A percentile compares a stretch with the other conserved stretches of the same genome.
Evolutionary conservation across 2,113 vertebrate genomes (phyloP).

Genomic region (Misgurnus anguillicaudatus): DNA sequence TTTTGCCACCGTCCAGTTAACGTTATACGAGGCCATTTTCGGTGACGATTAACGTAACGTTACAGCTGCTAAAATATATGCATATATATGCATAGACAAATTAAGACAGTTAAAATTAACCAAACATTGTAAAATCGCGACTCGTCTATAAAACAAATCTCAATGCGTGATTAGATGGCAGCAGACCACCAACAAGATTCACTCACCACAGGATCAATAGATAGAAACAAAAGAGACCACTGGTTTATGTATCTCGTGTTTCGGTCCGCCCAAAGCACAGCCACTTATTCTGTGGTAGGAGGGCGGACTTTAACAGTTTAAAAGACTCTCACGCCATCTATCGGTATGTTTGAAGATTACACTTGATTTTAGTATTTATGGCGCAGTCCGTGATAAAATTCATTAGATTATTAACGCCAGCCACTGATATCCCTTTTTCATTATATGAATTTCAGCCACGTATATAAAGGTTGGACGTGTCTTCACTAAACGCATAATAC

Average conservation of each 20-base stretch:
- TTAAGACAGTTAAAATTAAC: no score
- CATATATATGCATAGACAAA: not conserved
- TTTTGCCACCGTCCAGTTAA: no score
- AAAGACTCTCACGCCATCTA: constrained; percentile 9
- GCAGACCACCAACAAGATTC: no score
- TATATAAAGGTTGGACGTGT: no score
- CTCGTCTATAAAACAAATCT: not conserved
- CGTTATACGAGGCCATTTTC: constrained; percentile 8
- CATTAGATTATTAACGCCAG: no score
- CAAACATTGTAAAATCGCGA: not conserved
- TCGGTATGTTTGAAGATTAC: not conserved
- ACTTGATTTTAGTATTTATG: not conserved
- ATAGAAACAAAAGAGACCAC: not conserved
- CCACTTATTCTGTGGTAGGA: not conserved
- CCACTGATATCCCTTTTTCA: no score
- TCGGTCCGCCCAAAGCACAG: constrained; percentile 9
- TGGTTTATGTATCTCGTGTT: not conserved
- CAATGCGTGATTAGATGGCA: not conserved
- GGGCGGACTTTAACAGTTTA: not conserved
- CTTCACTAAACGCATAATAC: no score
- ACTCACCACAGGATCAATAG: constrained; percentile 29
- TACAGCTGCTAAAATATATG: not conserved
- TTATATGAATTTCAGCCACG: no score
- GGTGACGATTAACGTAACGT: not conserved
- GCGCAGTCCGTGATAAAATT: no score